Evolutionary conservation across 2,797 vertebrate species (phyloP), one percentile per base, ranked within the genome.

Genomic region (Sebastes goodei): DNA sequence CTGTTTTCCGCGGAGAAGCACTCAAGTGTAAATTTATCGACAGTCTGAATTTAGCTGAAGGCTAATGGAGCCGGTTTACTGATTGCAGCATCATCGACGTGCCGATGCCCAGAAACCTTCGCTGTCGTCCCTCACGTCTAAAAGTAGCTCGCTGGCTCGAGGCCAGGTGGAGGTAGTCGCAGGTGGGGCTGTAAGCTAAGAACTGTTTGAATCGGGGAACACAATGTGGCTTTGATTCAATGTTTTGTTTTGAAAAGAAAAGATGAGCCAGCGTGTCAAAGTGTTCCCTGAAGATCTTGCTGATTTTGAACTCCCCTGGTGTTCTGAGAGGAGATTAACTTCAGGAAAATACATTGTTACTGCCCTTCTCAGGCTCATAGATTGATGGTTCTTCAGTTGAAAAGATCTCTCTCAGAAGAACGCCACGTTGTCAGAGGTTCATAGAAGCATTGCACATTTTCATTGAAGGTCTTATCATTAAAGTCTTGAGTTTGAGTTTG

Each of bases 21-120:
- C 49, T 64, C 10, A 0, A 23, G 57, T 15, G 23, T 57, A 10
- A 74, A 42, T 6, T 62, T 56, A 79, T 32, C 15, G 30, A 10
- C 66, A 27, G 65, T 67, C 75, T 85, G 73, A 55, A 70, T 89
- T 89, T 82, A 89, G 85, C 76, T 62, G 73, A 77, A 87, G 88
- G 87, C 20, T 86, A 66, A 86, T 79, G 82, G 80, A 73, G 27
- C 11, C 7, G 1, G 1, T 65, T 67, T 55, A 23, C 53, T 38
- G 52, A 20, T 10, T 32, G 35, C 35, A 60, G 59, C 71, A 20
- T 56, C 46, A 77, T 80, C 27, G 70, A 77, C 6, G 4, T 7
- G 62, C 60, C 14, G 70, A 73, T 75, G 71, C 72, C 21, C 81
- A 60, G 78, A 74, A 80, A 62, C 76, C 80, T 73, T 85, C 67